Conservation (phyloP, 2,797 vertebrate genomes). For the Picus viridis region DNA sequence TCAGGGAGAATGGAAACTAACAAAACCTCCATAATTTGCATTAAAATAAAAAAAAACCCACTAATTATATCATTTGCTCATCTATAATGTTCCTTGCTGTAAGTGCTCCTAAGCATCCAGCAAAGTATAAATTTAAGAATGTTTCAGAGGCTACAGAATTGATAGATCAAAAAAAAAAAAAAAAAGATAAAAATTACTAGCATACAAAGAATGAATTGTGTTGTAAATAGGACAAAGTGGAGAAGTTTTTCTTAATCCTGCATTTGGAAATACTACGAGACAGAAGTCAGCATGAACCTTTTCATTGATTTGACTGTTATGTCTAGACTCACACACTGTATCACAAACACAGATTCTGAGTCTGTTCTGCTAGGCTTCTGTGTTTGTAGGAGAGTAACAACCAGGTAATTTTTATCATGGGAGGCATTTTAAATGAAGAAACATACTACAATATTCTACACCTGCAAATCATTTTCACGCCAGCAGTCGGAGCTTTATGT, state of each 20-base stretch:
- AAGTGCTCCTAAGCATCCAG: background rate
- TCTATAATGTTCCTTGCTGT: background rate
- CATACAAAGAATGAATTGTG: background rate
- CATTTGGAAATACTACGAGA: background rate
- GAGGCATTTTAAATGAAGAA: conserved; percentile 26
- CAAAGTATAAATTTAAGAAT: background rate
- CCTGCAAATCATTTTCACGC: background rate
- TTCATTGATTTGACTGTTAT: background rate
- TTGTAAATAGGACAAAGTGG: background rate
- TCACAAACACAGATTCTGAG: background rate
- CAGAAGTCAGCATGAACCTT: background rate
- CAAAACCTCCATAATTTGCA: background rate
- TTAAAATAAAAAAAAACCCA: conserved; percentile 1
- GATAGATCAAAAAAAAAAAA: background rate
- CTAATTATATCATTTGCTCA: background rate
- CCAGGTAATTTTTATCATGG: background rate
- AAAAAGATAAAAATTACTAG: background rate
- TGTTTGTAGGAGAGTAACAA: background rate
- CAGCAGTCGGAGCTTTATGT: background rate
- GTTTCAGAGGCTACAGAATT: background rate
- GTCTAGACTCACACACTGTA: background rate
- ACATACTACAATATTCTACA: background rate
- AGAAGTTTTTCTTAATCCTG: background rate
- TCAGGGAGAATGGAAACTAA: background rate
- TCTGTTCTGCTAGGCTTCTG: background rate